phyloP scores from a whole-genome alignment of 2,797 vertebrate species.

The Acipenser ruthenus region DNA sequence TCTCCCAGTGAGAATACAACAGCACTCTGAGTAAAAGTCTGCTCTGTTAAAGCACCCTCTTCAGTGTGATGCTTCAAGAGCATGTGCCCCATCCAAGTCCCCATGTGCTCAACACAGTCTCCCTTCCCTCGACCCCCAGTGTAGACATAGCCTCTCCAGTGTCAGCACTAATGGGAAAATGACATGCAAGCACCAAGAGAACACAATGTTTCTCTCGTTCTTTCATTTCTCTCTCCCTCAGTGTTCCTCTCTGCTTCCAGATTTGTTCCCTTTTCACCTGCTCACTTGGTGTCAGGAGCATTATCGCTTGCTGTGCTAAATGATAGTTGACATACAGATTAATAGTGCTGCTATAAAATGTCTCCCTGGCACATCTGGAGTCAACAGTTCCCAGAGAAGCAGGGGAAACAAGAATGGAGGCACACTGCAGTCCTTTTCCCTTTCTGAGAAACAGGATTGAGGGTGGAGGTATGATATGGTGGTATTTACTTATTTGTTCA shows the following conservation, averaged over 20 bases:
- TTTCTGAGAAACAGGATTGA: background rate
- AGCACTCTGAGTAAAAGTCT: background rate
- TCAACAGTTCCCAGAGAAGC: constrained; percentile 20
- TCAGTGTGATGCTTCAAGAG: background rate
- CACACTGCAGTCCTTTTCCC: background rate
- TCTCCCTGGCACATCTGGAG: constrained; percentile 20
- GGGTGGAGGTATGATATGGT: too few species aligned
- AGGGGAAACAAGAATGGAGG: background rate
- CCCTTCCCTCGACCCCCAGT: background rate
- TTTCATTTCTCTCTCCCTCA: background rate
- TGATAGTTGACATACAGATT: constrained; percentile 35
- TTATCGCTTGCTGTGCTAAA: constrained; percentile 35
- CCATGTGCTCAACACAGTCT: background rate
- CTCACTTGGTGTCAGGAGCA: constrained; percentile 21
- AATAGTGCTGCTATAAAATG: constrained; percentile 31
- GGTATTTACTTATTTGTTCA: too few species aligned
- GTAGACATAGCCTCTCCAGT: background rate
- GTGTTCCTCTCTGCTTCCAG: background rate
- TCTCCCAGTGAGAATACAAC: constrained; percentile 3
- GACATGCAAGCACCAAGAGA: background rate
- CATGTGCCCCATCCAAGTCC: background rate
- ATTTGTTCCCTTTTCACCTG: constrained; percentile 1
- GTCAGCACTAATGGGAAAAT: background rate
- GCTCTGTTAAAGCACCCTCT: background rate
- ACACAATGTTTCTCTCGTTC: background rate